Conservation (phyloP, 1,140 invertebrate genomes). For the Babylonia areolata region DNA sequence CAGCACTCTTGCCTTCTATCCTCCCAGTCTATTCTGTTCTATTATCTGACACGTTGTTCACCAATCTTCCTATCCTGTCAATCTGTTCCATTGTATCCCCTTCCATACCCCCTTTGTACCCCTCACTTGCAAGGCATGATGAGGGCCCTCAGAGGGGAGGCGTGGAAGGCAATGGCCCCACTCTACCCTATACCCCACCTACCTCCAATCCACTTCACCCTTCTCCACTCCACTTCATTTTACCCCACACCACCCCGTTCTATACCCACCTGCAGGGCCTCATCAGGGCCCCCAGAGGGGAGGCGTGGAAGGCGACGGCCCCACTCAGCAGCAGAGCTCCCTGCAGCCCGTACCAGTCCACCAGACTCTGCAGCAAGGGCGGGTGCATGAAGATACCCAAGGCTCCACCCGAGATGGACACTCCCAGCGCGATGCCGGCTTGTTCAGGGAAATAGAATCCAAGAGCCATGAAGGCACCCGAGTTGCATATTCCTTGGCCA, state of each 20-base stretch:
- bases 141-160: too few species aligned
- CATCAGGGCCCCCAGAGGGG: conserved; percentile 44
- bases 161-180: too few species aligned
- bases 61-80: too few species aligned
- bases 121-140: too few species aligned
- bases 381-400: conserved; percentile 87
- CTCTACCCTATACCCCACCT: too few species aligned
- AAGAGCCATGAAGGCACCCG: conserved; percentile 68
- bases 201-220: too few species aligned
- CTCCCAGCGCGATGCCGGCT: conserved; percentile 89
- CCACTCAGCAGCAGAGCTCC: conserved; percentile 89
- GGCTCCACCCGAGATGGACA: conserved; percentile 93
- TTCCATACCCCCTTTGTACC: too few species aligned
- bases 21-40: too few species aligned
- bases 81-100: too few species aligned
- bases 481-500: conserved; percentile 46
- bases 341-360: conserved; percentile 83
- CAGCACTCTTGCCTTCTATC: too few species aligned
- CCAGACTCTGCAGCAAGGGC: conserved; percentile 80
- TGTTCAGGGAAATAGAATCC: conserved; percentile 94
- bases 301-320: conserved; percentile 84
- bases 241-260: too few species aligned
- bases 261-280: conserved; percentile 30
- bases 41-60: too few species aligned
- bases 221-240: not conserved